Conservation (phyloP, 2,113 vertebrate genomes). For the Nettapus auritus region DNA sequence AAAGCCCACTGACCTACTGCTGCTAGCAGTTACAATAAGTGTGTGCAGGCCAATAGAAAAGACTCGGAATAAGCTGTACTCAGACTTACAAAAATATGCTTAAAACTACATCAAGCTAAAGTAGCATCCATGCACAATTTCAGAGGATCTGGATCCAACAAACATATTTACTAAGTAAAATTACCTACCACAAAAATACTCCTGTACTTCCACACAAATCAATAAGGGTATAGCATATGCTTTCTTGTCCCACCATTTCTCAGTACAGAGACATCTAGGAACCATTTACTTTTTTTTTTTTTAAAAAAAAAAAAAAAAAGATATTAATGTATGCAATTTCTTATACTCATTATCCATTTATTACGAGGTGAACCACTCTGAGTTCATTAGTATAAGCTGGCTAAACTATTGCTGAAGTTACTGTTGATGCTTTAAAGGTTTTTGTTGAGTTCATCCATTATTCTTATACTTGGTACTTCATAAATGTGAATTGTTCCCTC, state of each 20-base stretch:
- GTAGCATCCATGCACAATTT: background rate
- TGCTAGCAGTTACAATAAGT: background rate
- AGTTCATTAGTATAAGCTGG: background rate
- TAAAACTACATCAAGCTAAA: background rate
- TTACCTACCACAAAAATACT: background rate
- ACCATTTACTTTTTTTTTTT: conserved; percentile 30
- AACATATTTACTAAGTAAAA: background rate
- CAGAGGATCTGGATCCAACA: background rate
- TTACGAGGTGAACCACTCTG: background rate
- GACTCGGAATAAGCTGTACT: background rate
- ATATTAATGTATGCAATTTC: conserved; percentile 39
- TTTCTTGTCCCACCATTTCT: background rate
- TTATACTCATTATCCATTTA: conserved; percentile 49
- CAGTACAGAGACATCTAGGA: conserved; percentile 7
- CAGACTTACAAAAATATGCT: accelerated
- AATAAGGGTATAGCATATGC: background rate
- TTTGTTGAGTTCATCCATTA: conserved; percentile 44
- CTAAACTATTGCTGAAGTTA: background rate
- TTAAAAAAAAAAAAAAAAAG: background rate
- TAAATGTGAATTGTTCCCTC: background rate
- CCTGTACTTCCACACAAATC: background rate
- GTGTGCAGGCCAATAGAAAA: background rate
- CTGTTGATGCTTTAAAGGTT: conserved; percentile 48
- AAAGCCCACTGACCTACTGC: background rate
- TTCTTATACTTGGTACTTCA: background rate